Percentiles rank a stretch among this genome's conserved stretches.
These are phyloP conservation scores for Coptodon rendalli DNA, from an alignment of 2,113 vertebrate species.

Conservation along the genomic window DNA sequence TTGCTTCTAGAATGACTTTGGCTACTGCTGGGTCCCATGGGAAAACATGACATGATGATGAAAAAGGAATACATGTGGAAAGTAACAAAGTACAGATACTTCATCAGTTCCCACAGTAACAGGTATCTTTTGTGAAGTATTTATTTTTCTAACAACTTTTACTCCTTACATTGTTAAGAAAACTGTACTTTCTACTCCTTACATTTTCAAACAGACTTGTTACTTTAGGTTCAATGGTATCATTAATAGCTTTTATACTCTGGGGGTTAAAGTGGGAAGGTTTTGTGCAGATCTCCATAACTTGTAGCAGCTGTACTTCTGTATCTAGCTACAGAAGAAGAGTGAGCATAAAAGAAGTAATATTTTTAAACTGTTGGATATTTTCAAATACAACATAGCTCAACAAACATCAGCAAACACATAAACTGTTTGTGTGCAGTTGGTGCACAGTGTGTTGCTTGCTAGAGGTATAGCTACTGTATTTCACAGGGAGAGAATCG, in stretches of 20 bases:
- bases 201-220: not conserved
- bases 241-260: not conserved
- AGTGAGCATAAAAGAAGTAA: not conserved
- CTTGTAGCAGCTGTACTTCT: not conserved
- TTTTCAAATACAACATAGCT: not conserved
- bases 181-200: fast-evolving
- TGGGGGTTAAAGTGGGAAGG: fast-evolving
- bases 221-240: fast-evolving
- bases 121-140: fast-evolving
- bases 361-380: fast-evolving
- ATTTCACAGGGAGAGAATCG: not conserved
- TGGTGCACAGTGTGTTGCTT: not conserved
- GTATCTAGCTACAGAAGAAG: fast-evolving
- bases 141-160: not conserved
- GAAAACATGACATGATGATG: fast-evolving
- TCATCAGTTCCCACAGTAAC: not conserved
- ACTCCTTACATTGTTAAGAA: fast-evolving
- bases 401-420: not conserved
- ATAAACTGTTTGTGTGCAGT: fast-evolving
- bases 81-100: not conserved
- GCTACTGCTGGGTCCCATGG: not conserved
- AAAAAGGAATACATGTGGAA: fast-evolving
- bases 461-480: not conserved
- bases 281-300: not conserved
- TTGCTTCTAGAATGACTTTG: not conserved